phyloP scores from a whole-genome alignment of 2,113 vertebrate species.

The Mionectes macconnelli region DNA sequence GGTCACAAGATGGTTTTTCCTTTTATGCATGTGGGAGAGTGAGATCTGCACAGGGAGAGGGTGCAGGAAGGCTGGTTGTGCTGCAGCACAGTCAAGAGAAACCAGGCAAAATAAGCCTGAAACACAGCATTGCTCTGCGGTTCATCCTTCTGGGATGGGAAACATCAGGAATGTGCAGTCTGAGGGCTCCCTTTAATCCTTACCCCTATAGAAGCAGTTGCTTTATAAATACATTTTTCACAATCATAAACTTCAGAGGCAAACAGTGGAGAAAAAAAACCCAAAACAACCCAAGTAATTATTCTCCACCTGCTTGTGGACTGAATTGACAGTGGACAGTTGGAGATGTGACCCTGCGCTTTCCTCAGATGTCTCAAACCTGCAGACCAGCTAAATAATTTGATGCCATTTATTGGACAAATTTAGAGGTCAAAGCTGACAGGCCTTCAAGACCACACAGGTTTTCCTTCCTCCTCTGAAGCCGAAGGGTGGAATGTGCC shows the following conservation, averaged over 20 bases:
- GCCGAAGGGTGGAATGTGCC: neutral
- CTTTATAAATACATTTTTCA: neutral
- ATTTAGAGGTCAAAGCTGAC: conserved; percentile 51
- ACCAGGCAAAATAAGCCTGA: neutral
- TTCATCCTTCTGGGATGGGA: neutral
- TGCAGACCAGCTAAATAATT: conserved; percentile 18
- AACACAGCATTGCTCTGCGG: fast-evolving
- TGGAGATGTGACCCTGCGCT: neutral
- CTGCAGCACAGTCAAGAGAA: neutral
- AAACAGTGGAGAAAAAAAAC: neutral
- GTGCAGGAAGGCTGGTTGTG: neutral
- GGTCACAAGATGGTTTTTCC: neutral
- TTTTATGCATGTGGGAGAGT: neutral
- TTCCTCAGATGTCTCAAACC: neutral
- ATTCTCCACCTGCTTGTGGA: neutral
- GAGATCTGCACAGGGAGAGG: neutral
- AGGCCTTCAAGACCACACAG: conserved; percentile 53
- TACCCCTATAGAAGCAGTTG: neutral
- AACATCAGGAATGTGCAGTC: neutral
- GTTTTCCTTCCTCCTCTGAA: neutral
- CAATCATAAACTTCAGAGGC: neutral
- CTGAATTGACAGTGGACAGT: neutral
- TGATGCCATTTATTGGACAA: conserved; percentile 37
- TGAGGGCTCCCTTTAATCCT: neutral
- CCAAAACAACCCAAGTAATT: neutral